Conservation (phyloP, 2,113 vertebrate species). For the Toxotes chatareus region DNA sequence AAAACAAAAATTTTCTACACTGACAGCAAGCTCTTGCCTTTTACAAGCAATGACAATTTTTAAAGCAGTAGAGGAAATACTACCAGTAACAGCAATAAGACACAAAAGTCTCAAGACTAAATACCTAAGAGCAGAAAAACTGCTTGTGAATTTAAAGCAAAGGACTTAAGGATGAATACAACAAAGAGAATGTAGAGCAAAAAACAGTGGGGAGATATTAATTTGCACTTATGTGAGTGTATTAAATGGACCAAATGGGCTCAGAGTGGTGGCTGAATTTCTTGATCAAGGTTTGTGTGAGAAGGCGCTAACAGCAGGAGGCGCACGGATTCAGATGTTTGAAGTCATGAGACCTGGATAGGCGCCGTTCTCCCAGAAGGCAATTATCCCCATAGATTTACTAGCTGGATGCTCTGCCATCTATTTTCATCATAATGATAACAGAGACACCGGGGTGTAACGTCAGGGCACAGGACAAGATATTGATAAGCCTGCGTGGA, state of each 20-base stretch:
- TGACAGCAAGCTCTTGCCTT: slow-evolving; percentile 19
- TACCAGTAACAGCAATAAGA: slow-evolving; percentile 30
- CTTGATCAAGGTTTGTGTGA: slow-evolving; percentile 70
- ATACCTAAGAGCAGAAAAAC: slow-evolving; percentile 24
- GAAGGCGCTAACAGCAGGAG: slow-evolving; percentile 57
- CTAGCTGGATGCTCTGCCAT: slow-evolving; percentile 21
- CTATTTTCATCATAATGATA: slow-evolving; percentile 39
- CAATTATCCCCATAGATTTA: slow-evolving; percentile 63
- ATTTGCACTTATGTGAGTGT: slow-evolving; percentile 46
- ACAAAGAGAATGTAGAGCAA: slow-evolving; percentile 55
- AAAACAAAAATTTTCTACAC: slow-evolving; percentile 20
- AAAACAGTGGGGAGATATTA: slow-evolving; percentile 54
- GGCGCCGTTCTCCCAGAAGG: slow-evolving; percentile 42
- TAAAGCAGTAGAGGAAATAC: slow-evolving; percentile 29
- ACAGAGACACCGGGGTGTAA: slow-evolving; percentile 17
- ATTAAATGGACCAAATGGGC: slow-evolving; percentile 51
- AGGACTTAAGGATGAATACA: slow-evolving; percentile 48
- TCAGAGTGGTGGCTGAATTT: slow-evolving; percentile 54
- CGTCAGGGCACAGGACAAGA: not conserved
- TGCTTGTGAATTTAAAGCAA: slow-evolving; percentile 30
- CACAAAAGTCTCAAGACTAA: slow-evolving; percentile 19
- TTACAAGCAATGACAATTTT: slow-evolving; percentile 35
- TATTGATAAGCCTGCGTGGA: slow-evolving; percentile 7
- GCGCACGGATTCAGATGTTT: slow-evolving; percentile 62
- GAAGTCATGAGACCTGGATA: slow-evolving; percentile 64